Conservation (phyloP, 2,113 vertebrate genomes). For the Fulmarus glacialis region DNA sequence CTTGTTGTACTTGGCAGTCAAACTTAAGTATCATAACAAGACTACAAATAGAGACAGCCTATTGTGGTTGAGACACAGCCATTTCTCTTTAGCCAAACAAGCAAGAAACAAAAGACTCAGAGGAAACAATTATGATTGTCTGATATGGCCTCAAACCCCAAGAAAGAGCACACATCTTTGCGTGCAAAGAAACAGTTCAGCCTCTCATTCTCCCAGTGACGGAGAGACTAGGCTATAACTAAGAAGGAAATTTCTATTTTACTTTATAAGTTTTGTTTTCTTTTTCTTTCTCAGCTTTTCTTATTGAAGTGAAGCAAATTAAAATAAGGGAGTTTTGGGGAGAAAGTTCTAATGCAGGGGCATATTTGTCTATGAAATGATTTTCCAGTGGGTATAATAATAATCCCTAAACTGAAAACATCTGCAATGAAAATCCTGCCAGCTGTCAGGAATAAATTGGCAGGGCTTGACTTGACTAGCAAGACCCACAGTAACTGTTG, state of each 20-base stretch:
- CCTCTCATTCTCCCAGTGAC: neutral
- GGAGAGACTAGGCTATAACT: neutral
- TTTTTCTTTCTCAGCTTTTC: neutral
- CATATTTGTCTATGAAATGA: neutral
- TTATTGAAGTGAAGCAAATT: neutral
- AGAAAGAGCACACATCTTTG: fast-evolving
- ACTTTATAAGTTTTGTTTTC: neutral
- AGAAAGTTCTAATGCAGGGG: neutral
- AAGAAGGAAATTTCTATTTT: neutral
- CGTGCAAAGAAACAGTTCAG: neutral
- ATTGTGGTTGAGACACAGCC: fast-evolving
- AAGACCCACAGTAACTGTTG: neutral
- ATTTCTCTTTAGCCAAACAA: neutral
- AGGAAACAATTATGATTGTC: neutral
- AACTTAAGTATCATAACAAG: neutral
- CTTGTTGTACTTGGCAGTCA: neutral
- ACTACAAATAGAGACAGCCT: neutral
- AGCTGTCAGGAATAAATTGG: neutral
- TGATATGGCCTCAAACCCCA: neutral
- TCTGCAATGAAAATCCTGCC: neutral
- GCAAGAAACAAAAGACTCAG: neutral
- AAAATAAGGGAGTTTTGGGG: neutral
- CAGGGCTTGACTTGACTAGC: neutral
- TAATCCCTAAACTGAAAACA: neutral
- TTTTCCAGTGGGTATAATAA: neutral